Evolutionary conservation across 2,113 vertebrate species (phyloP).

Genomic region (Stegostoma tigrinum): DNA sequence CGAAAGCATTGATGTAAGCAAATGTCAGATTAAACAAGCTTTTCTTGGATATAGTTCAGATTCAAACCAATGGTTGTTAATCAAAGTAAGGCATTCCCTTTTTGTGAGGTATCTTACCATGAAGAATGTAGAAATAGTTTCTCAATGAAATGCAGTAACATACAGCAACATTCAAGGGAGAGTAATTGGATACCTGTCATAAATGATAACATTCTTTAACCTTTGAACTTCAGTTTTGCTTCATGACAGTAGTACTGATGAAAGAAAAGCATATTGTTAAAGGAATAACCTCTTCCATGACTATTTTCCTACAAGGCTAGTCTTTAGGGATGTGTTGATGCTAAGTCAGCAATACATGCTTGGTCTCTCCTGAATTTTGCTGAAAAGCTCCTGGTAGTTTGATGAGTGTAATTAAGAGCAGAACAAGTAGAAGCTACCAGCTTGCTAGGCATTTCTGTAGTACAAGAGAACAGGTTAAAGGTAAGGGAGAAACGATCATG

Average conservation of each 20-base stretch:
- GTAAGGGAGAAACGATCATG: too few species aligned
- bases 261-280: not conserved
- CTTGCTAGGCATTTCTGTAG: not conserved
- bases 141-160: slow-evolving; percentile 44
- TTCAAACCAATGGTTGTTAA: slow-evolving; percentile 26
- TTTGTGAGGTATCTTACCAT: slow-evolving; percentile 46
- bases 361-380: not conserved
- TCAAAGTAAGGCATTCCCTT: slow-evolving; percentile 39
- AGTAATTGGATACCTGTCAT: slow-evolving; percentile 49
- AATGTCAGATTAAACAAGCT: slow-evolving; percentile 15
- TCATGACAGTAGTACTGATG: not conserved
- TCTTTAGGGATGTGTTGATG: not conserved
- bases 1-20: not conserved
- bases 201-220: slow-evolving; percentile 48
- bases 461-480: too few species aligned
- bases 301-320: not conserved
- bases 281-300: not conserved
- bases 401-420: not conserved
- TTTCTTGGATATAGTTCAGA: slow-evolving; percentile 42
- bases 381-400: not conserved
- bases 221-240: not conserved
- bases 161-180: slow-evolving; percentile 46
- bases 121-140: slow-evolving; percentile 42
- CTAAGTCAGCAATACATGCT: not conserved
- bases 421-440: too few species aligned